Percentiles rank a stretch among this genome's conserved stretches.
Conservation (phyloP, 2,888 invertebrate genomes). For the Ophioninae sp. region DNA sequence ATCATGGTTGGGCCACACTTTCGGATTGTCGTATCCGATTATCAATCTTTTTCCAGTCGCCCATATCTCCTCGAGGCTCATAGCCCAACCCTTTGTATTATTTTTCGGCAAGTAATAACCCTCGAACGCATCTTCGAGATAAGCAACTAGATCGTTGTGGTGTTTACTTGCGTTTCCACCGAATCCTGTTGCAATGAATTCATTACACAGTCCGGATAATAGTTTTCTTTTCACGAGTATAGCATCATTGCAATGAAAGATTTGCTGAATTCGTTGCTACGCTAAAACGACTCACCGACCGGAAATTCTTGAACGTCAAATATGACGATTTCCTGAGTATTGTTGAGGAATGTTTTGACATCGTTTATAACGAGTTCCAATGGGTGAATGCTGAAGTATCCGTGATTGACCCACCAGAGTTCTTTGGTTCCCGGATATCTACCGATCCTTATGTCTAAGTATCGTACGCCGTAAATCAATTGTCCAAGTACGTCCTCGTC, state of each 20-base stretch:
- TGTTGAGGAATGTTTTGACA: conserved; percentile 82
- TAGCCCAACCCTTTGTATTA: conserved; percentile 80
- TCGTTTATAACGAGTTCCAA: conserved; percentile 82
- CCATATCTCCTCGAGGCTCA: conserved; percentile 82
- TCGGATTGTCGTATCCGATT: conserved; percentile 82
- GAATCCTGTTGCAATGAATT: conserved; percentile 77
- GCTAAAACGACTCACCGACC: conserved; percentile 79
- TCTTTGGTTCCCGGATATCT: conserved; percentile 79
- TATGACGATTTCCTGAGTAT: conserved; percentile 84
- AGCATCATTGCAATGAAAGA: neutral
- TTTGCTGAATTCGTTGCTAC: neutral
- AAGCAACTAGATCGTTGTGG: conserved; percentile 79
- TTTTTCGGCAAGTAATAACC: conserved; percentile 77
- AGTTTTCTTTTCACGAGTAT: neutral
- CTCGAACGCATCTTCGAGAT: conserved; percentile 77
- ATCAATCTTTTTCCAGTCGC: conserved; percentile 82
- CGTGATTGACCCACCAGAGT: conserved; percentile 84
- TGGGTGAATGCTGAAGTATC: conserved; percentile 82
- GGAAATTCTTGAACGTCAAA: conserved; percentile 85
- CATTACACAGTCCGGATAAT: neutral
- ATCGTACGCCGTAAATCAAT: conserved; percentile 84
- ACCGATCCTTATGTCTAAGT: conserved; percentile 84
- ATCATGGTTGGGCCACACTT: conserved; percentile 72
- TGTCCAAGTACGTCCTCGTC: conserved; percentile 84
- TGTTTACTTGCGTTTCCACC: conserved; percentile 69